Evolutionary conservation across 2,113 vertebrate genomes (phyloP).

Genomic region (Anas platyrhynchos): DNA sequence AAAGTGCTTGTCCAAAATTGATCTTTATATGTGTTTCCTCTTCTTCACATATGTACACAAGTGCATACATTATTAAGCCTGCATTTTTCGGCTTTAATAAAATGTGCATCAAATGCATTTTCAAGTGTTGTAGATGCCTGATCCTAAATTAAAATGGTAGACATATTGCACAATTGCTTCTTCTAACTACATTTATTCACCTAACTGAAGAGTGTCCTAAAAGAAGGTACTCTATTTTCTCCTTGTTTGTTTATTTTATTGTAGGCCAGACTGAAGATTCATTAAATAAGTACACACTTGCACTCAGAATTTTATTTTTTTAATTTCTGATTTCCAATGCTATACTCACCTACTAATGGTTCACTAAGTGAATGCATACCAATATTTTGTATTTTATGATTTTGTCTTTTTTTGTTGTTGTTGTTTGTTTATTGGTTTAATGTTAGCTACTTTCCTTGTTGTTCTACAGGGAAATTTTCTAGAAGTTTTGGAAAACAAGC

Average conservation of each 20-base stretch:
- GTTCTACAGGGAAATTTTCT: not conserved
- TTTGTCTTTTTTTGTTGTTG: not conserved
- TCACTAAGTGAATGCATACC: not conserved
- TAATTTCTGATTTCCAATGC: not conserved
- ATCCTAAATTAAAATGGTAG: constrained; percentile 18
- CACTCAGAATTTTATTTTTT: not conserved
- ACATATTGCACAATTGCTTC: not conserved
- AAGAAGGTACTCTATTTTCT: not conserved
- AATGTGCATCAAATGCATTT: not conserved
- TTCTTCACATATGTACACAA: not conserved
- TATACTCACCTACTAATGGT: not conserved
- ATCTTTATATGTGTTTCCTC: not conserved
- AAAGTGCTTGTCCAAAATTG: not conserved
- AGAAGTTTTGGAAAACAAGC: not conserved
- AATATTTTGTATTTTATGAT: not conserved
- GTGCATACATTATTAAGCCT: not conserved
- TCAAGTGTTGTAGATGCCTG: not conserved
- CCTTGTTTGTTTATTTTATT: not conserved
- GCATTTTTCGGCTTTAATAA: constrained; percentile 9
- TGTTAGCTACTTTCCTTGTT: not conserved
- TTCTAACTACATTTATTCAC: constrained; percentile 1
- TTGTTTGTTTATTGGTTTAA: not conserved
- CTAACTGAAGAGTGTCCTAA: not conserved
- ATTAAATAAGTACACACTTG: not conserved
- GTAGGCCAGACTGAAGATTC: not conserved